Evolutionary conservation across 1,140 invertebrate species (phyloP), one percentile per base, ranked within the genome.

Genomic region (Drosophila nannoptera): DNA sequence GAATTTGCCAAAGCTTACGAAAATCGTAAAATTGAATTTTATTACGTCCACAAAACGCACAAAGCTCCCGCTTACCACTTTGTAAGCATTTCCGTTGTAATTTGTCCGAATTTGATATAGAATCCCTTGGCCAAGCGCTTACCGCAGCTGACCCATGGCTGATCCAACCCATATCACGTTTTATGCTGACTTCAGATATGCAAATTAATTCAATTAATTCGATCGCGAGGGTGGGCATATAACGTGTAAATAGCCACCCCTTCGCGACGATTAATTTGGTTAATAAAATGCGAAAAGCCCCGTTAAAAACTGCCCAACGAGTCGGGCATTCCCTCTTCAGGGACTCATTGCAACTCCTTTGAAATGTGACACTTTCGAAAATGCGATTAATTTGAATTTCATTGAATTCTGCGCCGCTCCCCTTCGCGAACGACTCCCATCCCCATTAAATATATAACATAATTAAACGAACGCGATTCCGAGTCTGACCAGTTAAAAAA

Each of bases 321-420:
- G 6, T 5, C n/a, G 32, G 7, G 4, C 45, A 16, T 22, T 5
- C 45, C 14, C 45, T 5, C 22, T 3, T 2, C 22, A 1, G 3
- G 22, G 22, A 16, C 22, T 5, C 45, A 4, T 36, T 31, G 11
- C 46, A 2, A 0, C 7, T 32, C 29, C 29, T 46, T 40, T 65
- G 78, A 62, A 75, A 83, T 76, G 38, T 66, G 73, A 84, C 55
- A 83, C 78, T 73, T 58, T 69, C 43, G 9, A 36, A 64, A 77
- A 67, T 62, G 54, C 71, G 58, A 80, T 81, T 73, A 83, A 83
- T 78, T 83, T 69, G 56, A 73, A 63, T 62, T 81, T 73, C 70
- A 73, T 54, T 77, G 50, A 81, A 67, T 66, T 54, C 46, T 40
- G 5, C 7, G 8, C 35, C 22, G 16, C 22, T 11, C 11, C 29